A percentile compares a stretch with the other conserved stretches of the same genome.
These are phyloP conservation scores for Chrysolophus pictus DNA, from an alignment of 2,797 vertebrate species.

Conservation along the genomic window DNA sequence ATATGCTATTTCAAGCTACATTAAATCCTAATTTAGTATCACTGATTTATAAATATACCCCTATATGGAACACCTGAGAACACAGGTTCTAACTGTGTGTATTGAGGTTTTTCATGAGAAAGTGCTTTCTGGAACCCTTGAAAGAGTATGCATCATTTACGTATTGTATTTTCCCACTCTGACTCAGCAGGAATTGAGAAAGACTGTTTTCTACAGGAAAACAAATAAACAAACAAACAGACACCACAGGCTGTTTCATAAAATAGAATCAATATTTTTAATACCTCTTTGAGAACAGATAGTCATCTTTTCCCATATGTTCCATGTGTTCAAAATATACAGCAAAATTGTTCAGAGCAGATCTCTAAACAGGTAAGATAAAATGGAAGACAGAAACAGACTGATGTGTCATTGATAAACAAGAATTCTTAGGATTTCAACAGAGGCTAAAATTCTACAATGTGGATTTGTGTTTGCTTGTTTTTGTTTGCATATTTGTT, in stretches of 20 bases:
- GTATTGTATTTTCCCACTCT: neutral
- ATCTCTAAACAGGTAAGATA: neutral
- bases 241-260: neutral
- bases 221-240: no score
- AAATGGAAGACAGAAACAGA: neutral
- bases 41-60: neutral
- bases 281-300: neutral
- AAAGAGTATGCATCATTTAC: accelerated
- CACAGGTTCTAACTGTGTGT: neutral
- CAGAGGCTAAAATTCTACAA: neutral
- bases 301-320: neutral
- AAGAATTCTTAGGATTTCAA: neutral
- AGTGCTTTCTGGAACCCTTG: neutral
- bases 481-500: neutral
- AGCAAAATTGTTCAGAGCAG: neutral
- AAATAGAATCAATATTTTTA: neutral
- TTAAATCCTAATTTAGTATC: neutral
- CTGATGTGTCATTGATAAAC: neutral
- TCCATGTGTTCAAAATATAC: neutral
- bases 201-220: neutral
- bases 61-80: neutral
- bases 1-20: neutral
- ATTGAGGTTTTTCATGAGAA: neutral
- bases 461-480: neutral
- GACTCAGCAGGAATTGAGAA: neutral